Evolutionary conservation across 2,888 invertebrate species (phyloP), one percentile per base, ranked within the genome.

Genomic region (Phyto melanocephala): DNA sequence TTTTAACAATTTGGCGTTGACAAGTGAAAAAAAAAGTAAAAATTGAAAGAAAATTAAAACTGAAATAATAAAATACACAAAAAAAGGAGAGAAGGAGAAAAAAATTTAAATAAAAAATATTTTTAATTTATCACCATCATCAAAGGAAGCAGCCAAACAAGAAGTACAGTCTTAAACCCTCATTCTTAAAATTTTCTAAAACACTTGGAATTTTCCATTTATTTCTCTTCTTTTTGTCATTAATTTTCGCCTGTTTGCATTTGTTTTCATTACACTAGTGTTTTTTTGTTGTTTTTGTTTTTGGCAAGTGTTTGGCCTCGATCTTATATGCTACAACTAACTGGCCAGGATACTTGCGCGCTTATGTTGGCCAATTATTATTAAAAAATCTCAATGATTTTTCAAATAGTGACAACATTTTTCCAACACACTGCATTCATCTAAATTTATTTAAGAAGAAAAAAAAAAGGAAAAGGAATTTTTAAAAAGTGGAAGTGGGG

Each of bases 11-110:
- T 79, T 82, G 79, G 13, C 54, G 75, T 45, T 82, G 82, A 82
- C 82, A 82, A 82, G 52, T 62, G 33, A 28, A 62, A 77, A 60
- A 60, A 45, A 28, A 45, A 45, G 63, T 45, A 56, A 42, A 79
- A 79, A 71, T 76, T 79, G 54, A 71, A 80, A 78, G 71, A 81
- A 79, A 78, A 78, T 68, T 79, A 81, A 85, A 85, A 84, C 85
- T 85, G 82, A 85, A 85, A 67, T 72, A 71, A 80, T 62, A 15
- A 24, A 67, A 37, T 50, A 40, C 58, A n/a, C 33, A 33, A 60
- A 60, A 37, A 35, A 28, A 4, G 17, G 5, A 10, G 20, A 54
- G 40, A 67, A 54, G 42, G 33, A 62, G 78, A 56, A 84, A 70
- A 63, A 80, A 74, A 50, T 65, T 50, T 45, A 52, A 81, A 42